Evolutionary conservation across 2,113 vertebrate genomes (phyloP).

Genomic region (Varanus salvator): DNA sequence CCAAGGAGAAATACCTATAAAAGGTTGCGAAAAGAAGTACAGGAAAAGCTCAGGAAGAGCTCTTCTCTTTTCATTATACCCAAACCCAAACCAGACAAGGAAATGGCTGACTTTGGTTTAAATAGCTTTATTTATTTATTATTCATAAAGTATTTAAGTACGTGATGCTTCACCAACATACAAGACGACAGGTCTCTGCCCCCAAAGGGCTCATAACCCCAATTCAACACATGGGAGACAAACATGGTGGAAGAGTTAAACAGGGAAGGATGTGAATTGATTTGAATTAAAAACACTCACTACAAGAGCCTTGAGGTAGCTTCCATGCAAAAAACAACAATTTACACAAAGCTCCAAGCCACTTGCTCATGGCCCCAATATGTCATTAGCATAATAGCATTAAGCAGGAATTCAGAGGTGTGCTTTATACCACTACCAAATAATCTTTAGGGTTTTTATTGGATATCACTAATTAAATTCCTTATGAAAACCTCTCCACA

Average conservation of each 20-base stretch:
- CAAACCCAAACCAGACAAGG: constrained; percentile 30
- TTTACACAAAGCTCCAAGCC: neutral
- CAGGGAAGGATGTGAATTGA: neutral
- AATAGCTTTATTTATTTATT: neutral
- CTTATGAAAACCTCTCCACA: too few relatives aligned
- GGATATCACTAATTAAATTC: neutral
- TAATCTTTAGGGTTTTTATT: neutral
- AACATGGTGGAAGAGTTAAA: neutral
- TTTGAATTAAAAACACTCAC: neutral
- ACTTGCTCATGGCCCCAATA: too few relatives aligned
- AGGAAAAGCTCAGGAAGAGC: constrained; percentile 36
- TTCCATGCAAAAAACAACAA: neutral
- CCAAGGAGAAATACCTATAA: constrained; percentile 31
- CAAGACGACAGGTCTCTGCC: neutral
- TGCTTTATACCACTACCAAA: neutral
- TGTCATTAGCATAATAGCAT: neutral
- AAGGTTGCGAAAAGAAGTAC: constrained; percentile 19
- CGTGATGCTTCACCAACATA: neutral
- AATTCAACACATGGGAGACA: neutral
- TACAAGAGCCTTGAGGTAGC: neutral
- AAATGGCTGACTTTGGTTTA: neutral
- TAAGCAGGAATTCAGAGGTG: neutral
- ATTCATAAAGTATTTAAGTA: neutral
- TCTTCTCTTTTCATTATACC: constrained; percentile 9
- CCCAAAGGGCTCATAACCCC: neutral